Percentiles rank a stretch among this genome's conserved stretches.
Conservation (phyloP, 2,888 invertebrate genomes). For the Hydropsyche betteni region DNA sequence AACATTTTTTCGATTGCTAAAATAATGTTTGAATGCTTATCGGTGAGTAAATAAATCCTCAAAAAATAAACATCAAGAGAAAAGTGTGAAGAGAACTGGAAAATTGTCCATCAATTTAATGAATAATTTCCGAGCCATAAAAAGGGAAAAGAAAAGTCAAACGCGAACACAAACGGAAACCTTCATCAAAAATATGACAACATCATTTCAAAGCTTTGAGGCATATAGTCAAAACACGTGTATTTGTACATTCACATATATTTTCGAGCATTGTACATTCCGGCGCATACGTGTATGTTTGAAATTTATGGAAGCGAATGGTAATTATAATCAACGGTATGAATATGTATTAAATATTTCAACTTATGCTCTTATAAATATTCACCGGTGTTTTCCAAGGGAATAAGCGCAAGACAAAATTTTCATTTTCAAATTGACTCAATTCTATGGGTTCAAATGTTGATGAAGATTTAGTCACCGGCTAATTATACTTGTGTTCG, state of each 20-base stretch:
- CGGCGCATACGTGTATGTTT: too few species aligned
- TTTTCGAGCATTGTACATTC: too few species aligned
- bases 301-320: too few species aligned
- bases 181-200: constrained; percentile 27
- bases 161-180: constrained; percentile 14
- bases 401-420: background rate
- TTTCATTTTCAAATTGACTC: constrained; percentile 16
- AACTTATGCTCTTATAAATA: background rate
- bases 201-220: constrained; percentile 3
- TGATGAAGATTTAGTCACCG: background rate
- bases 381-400: background rate
- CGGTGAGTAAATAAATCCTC: too few species aligned
- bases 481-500: background rate
- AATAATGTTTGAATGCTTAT: too few species aligned
- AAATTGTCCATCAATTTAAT: constrained; percentile 24
- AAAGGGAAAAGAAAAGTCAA: constrained; percentile 12
- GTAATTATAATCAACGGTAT: too few species aligned
- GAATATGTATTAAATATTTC: background rate
- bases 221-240: too few species aligned
- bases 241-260: too few species aligned
- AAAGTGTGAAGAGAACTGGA: constrained; percentile 25
- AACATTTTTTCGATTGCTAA: too few species aligned
- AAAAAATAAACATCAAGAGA: constrained; percentile 2
- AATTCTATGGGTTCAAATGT: background rate
- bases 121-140: constrained; percentile 19